Percentiles rank a stretch among this genome's conserved stretches.
Evolutionary conservation across 1,140 invertebrate species (phyloP).

Genomic region (Chrysopa pallens): DNA sequence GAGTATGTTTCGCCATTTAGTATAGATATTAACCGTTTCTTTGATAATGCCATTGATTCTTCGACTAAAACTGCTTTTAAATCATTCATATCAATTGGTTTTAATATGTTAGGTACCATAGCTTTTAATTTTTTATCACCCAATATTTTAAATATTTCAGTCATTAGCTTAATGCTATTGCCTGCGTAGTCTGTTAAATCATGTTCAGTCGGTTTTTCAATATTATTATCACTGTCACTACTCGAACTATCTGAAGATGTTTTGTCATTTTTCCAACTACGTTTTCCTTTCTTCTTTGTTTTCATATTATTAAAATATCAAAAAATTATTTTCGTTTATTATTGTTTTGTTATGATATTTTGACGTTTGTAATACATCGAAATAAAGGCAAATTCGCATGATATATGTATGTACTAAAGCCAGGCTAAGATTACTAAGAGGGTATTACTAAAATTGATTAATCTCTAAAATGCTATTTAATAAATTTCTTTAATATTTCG

Average conservation of each 20-base stretch:
- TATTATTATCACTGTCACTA: not conserved
- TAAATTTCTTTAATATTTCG: too few species aligned
- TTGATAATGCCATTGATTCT: not conserved
- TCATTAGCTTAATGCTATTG: not conserved
- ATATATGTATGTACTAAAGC: too few species aligned
- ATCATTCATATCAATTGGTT: not conserved
- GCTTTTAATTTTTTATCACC: not conserved
- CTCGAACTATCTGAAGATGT: not conserved
- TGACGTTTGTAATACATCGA: too few species aligned
- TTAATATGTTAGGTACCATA: not conserved
- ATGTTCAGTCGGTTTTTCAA: not conserved
- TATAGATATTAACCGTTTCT: not conserved
- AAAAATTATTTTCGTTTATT: too few species aligned
- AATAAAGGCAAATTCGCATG: too few species aligned
- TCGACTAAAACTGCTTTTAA: not conserved
- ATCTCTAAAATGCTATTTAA: too few species aligned
- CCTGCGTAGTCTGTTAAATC: not conserved
- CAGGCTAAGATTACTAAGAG: too few species aligned
- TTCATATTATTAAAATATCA: not conserved
- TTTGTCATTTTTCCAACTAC: not conserved
- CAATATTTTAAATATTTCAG: not conserved
- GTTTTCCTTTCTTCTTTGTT: not conserved
- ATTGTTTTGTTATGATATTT: too few species aligned
- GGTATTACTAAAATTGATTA: too few species aligned
- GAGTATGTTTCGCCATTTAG: not conserved